A percentile compares a stretch with the other conserved stretches of the same genome.
These are phyloP conservation scores for Atlantisia rogersi DNA, from an alignment of 2,113 vertebrate species.

Conservation along the genomic window DNA sequence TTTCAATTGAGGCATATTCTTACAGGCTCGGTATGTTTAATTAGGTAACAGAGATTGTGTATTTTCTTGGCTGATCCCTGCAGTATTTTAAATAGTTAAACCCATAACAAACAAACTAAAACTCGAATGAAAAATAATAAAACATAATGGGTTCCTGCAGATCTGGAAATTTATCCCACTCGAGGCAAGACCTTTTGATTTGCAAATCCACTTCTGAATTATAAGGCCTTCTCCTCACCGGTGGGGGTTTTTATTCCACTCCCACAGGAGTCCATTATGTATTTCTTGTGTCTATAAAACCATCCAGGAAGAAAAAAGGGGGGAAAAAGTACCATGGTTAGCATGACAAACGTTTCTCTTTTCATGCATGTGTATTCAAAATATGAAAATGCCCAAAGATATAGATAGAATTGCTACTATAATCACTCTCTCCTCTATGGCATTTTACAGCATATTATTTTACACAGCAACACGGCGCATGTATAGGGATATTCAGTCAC, in stretches of 20 bases:
- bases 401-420: constrained; percentile 17
- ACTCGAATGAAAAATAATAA: constrained; percentile 65
- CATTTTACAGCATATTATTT: constrained; percentile 37
- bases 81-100: constrained; percentile 70
- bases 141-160: constrained; percentile 64
- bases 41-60: constrained; percentile 52
- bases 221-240: constrained; percentile 62
- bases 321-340: constrained; percentile 65
- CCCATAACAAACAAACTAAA: constrained; percentile 63
- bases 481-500: constrained; percentile 26
- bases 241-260: constrained; percentile 63
- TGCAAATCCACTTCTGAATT: constrained; percentile 75
- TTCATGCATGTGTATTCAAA: constrained; percentile 59
- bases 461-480: background rate
- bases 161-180: constrained; percentile 69
- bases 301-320: constrained; percentile 65
- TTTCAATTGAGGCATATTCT: constrained; percentile 44
- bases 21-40: constrained; percentile 37
- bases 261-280: constrained; percentile 69
- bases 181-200: constrained; percentile 73
- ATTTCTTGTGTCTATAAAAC: constrained; percentile 73
- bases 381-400: constrained; percentile 48
- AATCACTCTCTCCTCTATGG: constrained; percentile 22
- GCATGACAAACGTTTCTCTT: constrained; percentile 61
- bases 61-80: constrained; percentile 49